Base-by-base conservation (phyloP, 2,113 vertebrate species). In the Gallinago undulata region DNA sequence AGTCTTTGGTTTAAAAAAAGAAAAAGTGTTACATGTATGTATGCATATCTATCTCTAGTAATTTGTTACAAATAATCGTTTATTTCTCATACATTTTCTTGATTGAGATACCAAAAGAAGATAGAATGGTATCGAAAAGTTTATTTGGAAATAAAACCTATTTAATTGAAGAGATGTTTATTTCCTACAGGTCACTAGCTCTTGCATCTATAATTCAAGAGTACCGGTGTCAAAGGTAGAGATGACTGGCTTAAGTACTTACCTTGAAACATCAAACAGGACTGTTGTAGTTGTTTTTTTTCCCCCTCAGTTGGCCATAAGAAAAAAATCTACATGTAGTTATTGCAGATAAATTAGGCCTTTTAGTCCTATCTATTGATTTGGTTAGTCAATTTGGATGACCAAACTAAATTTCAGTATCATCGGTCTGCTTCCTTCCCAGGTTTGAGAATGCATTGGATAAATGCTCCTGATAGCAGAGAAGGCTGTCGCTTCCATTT, bases 381-480 rank as follows among this genome's bases (percentile, higher is more conserved):
- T 68, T 53, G 31, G 51, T 84, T 93, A 78, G 47, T 51, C 50
- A 57, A 0, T 83, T 81, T 64, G 60, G 50, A 63, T n/a, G 47
- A n/a, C 60, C 7, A 2, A 51, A 77, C 41, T 86, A 19, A 70
- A 86, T 33, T 27, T 45, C 55, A 64, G 14, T 69, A 43, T 66
- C 45, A 4, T 39, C 6, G 2, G 14, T 53, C 76, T 90, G 60
- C 82, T 81, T 84, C 59, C 55, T 88, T 80, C 50, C 67, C 82
- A 35, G 50, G 30, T 86, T 89, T 88, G 74, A 69, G 76, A 84
- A 69, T 0, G 18, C 53, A 51, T 25, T 12, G 22, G 85, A 79
- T 94, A 90, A 96, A 90, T 35, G 73, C 37, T 74, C 2, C 63
- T 87, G 92, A 82, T 94, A 76, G 84, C 73, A 76, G 86, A 81